Base-by-base conservation (phyloP, 2,888 invertebrate species). In the Dichetophora obliterata region DNA sequence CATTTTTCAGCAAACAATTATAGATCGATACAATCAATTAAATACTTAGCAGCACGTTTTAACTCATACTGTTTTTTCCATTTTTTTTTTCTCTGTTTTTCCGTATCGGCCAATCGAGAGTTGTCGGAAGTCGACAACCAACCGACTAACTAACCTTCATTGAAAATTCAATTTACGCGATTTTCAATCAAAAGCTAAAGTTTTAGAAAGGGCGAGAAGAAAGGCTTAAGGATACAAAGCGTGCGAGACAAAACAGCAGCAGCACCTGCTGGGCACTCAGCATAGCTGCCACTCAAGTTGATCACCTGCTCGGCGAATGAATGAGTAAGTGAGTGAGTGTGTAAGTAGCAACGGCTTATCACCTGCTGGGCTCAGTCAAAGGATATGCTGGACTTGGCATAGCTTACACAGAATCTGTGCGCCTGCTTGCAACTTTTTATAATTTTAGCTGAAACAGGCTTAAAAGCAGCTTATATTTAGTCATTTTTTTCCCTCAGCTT, bases 151-250 rank as follows among this genome's bases (percentile, higher is more conserved):
- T 54, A 61, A 50, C 43, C 61, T 48, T 59, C 61, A 68, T 50
- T 68, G 19, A 68, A 68, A 68, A 68, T 50, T 61, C 59, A 59
- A 72, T 72, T 43, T 16, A 43, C 59, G 43, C 59, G 72, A 48
- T 61, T 72, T 61, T 72, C 72, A 59, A 72, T 72, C 72, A 61
- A 72, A 72, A 43, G 59, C 43, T 22, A 72, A 50, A 61, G 48
- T 72, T 71, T 61, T 50, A n/a, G 37, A 19, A 27, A 14, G 24
- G 14, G 37, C 5, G 31, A 37, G 8, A 37, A 14, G 43, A 14
- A 2, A 11, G 11, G 11, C 37, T 37, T 6, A 37, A 37, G 37
- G 37, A 37, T 37, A 37, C 6, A 37, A 37, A 43, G 43, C 2
- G 14, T 43, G 3, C 1, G 6, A 3, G 14, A 14, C 43, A 14